A percentile compares a stretch with the other conserved stretches of the same genome.
Evolutionary conservation across 2,888 invertebrate species (phyloP).

Genomic region (Temnothorax rugatulus): DNA sequence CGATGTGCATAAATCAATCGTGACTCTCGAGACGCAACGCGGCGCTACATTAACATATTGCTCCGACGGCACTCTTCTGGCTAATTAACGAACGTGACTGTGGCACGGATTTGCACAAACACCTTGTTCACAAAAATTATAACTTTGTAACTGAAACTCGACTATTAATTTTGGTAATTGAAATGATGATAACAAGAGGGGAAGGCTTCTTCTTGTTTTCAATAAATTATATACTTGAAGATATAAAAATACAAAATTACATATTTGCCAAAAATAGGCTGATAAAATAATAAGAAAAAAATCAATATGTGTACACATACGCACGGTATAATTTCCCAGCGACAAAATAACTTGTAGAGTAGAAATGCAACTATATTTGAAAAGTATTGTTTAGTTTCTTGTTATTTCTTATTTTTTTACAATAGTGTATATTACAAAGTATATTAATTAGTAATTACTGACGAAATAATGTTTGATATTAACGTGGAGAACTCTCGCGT

Average conservation of each 20-base stretch:
- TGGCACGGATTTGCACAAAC: not conserved
- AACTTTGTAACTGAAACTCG: not conserved
- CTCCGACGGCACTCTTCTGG: not conserved
- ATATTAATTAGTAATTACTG: not conserved
- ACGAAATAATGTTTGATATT: not conserved
- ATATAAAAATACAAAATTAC: not conserved
- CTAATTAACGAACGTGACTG: constrained; percentile 49
- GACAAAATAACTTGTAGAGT: not conserved
- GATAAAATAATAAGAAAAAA: not conserved
- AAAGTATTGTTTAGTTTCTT: not conserved
- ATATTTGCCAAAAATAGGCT: not conserved
- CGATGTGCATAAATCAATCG: constrained; percentile 59
- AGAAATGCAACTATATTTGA: not conserved
- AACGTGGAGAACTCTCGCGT: not conserved
- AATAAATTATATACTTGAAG: not conserved
- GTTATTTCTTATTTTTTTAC: not conserved
- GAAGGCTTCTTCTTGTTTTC: not conserved
- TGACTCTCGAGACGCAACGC: constrained; percentile 57
- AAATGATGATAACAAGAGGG: not conserved
- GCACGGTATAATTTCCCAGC: not conserved
- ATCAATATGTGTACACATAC: not conserved
- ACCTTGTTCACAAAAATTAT: constrained; percentile 1
- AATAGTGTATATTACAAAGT: not conserved
- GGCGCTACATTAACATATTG: constrained; percentile 47
- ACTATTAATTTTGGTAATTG: not conserved